These are phyloP conservation scores for Neoascia interrupta DNA, from an alignment of 2,888 invertebrate genomes.

Conservation along the genomic window DNA sequence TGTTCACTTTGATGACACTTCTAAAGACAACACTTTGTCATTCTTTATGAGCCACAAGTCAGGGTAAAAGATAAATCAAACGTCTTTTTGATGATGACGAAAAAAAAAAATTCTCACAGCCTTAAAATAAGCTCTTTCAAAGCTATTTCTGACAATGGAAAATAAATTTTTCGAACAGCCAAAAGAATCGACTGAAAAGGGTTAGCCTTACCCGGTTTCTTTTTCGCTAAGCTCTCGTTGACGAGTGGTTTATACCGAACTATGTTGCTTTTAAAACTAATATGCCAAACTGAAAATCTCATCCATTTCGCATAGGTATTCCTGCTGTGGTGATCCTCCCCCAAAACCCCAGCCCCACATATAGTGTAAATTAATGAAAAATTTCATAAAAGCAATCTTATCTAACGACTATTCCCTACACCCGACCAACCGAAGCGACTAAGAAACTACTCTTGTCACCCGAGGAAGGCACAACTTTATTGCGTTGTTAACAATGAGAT, in stretches of 20 bases:
- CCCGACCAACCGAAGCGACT: not conserved
- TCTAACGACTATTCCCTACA: not conserved
- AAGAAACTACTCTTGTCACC: constrained; percentile 16
- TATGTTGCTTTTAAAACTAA: constrained; percentile 17
- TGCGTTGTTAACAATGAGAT: not conserved
- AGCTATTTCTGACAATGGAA: constrained; percentile 23
- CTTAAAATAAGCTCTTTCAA: not conserved
- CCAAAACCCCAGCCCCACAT: not conserved
- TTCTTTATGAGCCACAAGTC: too few species aligned
- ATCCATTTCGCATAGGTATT: constrained; percentile 39
- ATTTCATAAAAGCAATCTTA: constrained; percentile 5
- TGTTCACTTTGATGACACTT: too few species aligned
- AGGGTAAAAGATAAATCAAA: too few species aligned
- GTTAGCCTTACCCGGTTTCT: not conserved
- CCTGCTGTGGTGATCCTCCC: constrained; percentile 26
- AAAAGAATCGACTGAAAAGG: too few species aligned
- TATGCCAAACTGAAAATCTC: constrained; percentile 20
- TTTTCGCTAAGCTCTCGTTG: constrained; percentile 8
- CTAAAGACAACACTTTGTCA: too few species aligned
- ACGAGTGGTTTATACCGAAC: constrained; percentile 14
- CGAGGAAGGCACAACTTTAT: constrained; percentile 7
- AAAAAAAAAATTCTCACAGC: not conserved
- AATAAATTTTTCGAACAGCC: constrained; percentile 7
- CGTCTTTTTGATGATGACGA: too few species aligned
- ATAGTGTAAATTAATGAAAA: constrained; percentile 19